Conservation (phyloP, 2,797 vertebrate species). For the Crotalus adamanteus region DNA sequence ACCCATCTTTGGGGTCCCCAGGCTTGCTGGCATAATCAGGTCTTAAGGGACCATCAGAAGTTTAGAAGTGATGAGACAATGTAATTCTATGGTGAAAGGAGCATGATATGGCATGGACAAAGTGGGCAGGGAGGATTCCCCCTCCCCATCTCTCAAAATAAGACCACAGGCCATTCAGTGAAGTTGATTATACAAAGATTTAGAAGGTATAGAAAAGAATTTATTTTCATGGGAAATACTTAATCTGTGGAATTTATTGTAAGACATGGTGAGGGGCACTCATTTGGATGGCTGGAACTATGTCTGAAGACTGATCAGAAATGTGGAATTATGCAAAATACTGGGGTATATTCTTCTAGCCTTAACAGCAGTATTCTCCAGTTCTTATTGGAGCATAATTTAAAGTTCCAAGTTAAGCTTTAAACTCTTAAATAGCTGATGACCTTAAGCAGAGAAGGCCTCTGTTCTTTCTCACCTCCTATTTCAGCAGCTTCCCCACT, state of each 20-base stretch:
- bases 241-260: background rate
- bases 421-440: background rate
- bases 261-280: background rate
- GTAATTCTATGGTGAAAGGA: background rate
- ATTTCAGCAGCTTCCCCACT: background rate
- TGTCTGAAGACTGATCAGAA: background rate
- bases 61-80: background rate
- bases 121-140: background rate
- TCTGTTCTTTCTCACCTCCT: background rate
- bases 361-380: background rate
- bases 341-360: background rate
- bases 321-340: background rate
- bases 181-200: background rate
- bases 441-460: background rate
- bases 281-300: background rate
- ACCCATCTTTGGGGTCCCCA: too few relatives aligned
- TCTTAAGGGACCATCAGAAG: background rate
- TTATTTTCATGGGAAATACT: background rate
- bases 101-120: background rate
- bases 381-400: background rate
- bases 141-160: background rate
- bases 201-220: background rate
- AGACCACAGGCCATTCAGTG: background rate
- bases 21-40: too few relatives aligned
- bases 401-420: background rate